Evolutionary conservation across 2,888 invertebrate genomes (phyloP), one percentile per base, ranked within the genome.

Genomic region (Osedax fenrisi): DNA sequence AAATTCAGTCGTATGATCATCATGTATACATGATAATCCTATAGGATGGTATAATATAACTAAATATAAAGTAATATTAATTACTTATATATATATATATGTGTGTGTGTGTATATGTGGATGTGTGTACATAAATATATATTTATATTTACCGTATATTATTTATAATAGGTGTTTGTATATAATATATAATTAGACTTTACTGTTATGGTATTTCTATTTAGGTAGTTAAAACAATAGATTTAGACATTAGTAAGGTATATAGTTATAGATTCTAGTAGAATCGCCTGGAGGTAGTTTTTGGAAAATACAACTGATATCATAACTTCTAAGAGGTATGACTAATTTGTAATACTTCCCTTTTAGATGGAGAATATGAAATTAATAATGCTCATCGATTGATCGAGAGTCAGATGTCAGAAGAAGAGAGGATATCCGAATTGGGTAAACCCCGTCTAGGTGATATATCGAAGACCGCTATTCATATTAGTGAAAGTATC

Each of bases 401-500:
- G 23, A 21, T 21, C 24, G 27, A 66, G 26, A 72, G 68, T 10
- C 72, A 72, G 22, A 67, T 76, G 75, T 69, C 75, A 17, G 77
- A 75, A 59, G 85, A 86, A 75, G 81, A 85, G 56, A 78, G 81
- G 61, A 80, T 86, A 27, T 83, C 84, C 3, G 85, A 86, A 75
- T 88, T 95, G 86, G 97, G 97, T 27, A 90, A 90, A 82, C 97
- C 98, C 2, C 89, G 91, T 80, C 88, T 93, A 77, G 97, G 97
- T 2, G 94, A 95, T 80, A 88, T 90, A 82, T 89, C 89, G 79
- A 88, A 91, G 80, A 90, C 92, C 76, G 90, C 91, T 86, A 89
- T 98, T 81, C 89, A 92, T 83, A 91, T 98, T 83, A 92, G 92
- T 82, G 98, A 98, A 86, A 96, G 94, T 87, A 92, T 93, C 86